Conservation (phyloP, 2,888 invertebrate species). For the Proisotoma minuta region DNA sequence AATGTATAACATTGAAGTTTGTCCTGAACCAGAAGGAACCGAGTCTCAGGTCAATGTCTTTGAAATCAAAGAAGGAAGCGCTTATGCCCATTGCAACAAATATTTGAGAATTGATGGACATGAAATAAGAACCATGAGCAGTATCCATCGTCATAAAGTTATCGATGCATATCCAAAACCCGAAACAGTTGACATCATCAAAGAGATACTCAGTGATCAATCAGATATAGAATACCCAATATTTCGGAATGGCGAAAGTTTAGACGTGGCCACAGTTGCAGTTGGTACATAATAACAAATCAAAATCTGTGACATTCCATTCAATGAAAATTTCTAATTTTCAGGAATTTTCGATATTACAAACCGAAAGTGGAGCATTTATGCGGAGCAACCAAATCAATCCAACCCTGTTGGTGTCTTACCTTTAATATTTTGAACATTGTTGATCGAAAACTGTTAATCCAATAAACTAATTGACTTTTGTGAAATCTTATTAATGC, state of each 20-base stretch:
- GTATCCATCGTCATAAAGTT: constrained; percentile 62
- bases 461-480: no score
- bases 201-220: constrained; percentile 68
- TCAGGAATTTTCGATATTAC: constrained; percentile 73
- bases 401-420: constrained; percentile 68
- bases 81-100: constrained; percentile 71
- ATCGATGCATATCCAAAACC: constrained; percentile 60
- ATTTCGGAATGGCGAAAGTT: constrained; percentile 55
- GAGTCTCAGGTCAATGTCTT: constrained; percentile 63
- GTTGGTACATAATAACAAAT: constrained; percentile 2
- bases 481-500: no score
- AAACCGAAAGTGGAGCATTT: constrained; percentile 69
- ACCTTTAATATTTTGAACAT: constrained; percentile 54
- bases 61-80: constrained; percentile 62
- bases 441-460: no score
- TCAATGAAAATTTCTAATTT: no score
- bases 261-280: constrained; percentile 13
- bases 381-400: constrained; percentile 67
- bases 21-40: constrained; percentile 56
- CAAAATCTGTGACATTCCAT: neutral
- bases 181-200: constrained; percentile 59
- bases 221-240: constrained; percentile 63
- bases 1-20: constrained; percentile 71
- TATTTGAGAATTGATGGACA: constrained; percentile 65
- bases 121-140: constrained; percentile 64